Evolutionary conservation across 2,113 vertebrate species (phyloP).

Genomic region (Cyphomyrus discorhynchus): DNA sequence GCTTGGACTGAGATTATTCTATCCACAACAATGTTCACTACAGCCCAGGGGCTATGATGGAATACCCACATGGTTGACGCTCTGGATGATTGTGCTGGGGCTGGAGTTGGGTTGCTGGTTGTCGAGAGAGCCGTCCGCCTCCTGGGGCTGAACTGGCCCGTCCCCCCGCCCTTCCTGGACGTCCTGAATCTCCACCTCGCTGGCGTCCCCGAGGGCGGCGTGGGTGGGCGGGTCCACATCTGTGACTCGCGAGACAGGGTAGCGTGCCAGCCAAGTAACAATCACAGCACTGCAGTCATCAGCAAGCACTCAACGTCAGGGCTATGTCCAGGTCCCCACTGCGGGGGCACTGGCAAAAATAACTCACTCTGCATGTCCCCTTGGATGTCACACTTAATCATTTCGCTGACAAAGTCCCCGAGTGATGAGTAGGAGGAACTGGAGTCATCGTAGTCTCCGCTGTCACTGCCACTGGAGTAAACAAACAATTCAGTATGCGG

Average conservation of each 20-base stretch:
- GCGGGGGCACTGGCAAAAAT: background rate
- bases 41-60: background rate
- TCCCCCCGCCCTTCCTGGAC: constrained; percentile 75
- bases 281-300: background rate
- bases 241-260: constrained; percentile 32
- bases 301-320: background rate
- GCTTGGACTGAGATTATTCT: background rate
- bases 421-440: constrained; percentile 97
- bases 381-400: constrained; percentile 98
- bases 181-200: constrained; percentile 78
- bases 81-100: constrained; percentile 78
- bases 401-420: constrained; percentile 95
- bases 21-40: background rate
- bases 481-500: background rate
- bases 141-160: constrained; percentile 57
- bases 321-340: background rate
- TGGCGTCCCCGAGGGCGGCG: constrained; percentile 87
- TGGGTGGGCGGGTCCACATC: constrained; percentile 85
- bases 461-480: constrained; percentile 75
- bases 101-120: constrained; percentile 81
- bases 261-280: background rate
- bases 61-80: constrained; percentile 71
- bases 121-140: constrained; percentile 65
- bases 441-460: constrained; percentile 85
- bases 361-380: constrained; percentile 90